phyloP scores from a whole-genome alignment of 2,797 vertebrate genomes.

The Pseudotriccus pelzelni region DNA sequence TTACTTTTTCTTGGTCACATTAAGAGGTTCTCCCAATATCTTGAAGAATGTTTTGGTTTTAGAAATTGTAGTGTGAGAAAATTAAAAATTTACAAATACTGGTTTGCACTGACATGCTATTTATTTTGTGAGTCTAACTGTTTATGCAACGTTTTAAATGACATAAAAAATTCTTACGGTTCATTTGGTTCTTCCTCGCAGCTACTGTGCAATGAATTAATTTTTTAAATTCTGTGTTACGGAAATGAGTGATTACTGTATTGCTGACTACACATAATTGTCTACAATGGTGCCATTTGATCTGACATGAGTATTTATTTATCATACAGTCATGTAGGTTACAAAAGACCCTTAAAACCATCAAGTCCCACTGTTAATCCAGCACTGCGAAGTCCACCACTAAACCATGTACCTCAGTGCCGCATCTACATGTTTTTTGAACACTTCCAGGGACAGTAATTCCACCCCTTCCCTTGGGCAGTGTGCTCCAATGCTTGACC shows the following conservation, averaged over 20 bases:
- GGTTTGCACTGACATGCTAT: background rate
- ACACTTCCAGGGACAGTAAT: background rate
- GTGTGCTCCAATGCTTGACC: background rate
- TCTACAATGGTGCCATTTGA: background rate
- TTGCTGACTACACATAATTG: background rate
- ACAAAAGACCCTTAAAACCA: background rate
- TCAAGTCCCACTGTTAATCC: background rate
- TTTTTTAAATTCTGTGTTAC: background rate
- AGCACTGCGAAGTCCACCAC: background rate
- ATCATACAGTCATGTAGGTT: background rate
- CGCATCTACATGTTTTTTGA: background rate
- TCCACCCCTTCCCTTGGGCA: background rate
- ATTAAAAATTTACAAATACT: background rate
- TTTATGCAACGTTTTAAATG: background rate
- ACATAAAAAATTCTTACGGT: background rate
- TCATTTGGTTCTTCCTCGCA: background rate
- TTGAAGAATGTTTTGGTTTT: background rate
- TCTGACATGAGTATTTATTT: background rate
- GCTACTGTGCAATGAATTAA: background rate
- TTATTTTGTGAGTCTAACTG: background rate
- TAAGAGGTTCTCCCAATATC: background rate
- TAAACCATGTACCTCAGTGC: background rate
- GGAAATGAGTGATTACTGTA: background rate
- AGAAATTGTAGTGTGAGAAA: background rate
- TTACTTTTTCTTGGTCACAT: background rate